Conservation (phyloP, 2,797 vertebrate genomes). For the Clamator glandarius region DNA sequence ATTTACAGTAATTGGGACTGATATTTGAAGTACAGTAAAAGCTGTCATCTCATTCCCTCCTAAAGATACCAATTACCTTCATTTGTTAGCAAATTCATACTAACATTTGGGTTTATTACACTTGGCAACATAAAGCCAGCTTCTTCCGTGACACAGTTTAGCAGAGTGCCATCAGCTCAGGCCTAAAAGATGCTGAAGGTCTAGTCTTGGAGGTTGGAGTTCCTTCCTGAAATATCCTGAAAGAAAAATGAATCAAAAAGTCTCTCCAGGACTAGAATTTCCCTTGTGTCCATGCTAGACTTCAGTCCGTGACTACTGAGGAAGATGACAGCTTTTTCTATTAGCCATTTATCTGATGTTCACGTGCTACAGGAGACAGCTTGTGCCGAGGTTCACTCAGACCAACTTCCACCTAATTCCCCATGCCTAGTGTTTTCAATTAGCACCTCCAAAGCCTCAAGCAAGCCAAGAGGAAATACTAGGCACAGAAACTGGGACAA, state of each 20-base stretch:
- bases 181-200: neutral
- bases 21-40: slow-evolving; percentile 75
- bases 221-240: neutral
- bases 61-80: slow-evolving; percentile 70
- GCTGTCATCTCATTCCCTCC: slow-evolving; percentile 65
- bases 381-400: neutral
- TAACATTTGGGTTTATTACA: slow-evolving; percentile 47
- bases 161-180: neutral
- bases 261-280: neutral
- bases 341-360: neutral
- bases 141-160: neutral
- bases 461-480: slow-evolving; percentile 4
- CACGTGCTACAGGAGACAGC: neutral
- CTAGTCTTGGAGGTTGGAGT: neutral
- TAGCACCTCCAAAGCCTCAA: slow-evolving; percentile 11
- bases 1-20: slow-evolving; percentile 76
- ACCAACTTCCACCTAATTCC: slow-evolving; percentile 10
- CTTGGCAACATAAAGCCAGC: slow-evolving; percentile 41
- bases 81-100: slow-evolving; percentile 64
- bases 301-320: neutral
- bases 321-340: neutral
- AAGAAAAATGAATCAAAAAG: neutral
- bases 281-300: neutral
- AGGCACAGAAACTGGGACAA: slow-evolving; percentile 15
- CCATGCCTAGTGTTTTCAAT: slow-evolving; percentile 14